Evolutionary conservation across 2,797 vertebrate genomes (phyloP), one percentile per base, ranked within the genome.

Genomic region (Ptychobarbus kaznakovi): DNA sequence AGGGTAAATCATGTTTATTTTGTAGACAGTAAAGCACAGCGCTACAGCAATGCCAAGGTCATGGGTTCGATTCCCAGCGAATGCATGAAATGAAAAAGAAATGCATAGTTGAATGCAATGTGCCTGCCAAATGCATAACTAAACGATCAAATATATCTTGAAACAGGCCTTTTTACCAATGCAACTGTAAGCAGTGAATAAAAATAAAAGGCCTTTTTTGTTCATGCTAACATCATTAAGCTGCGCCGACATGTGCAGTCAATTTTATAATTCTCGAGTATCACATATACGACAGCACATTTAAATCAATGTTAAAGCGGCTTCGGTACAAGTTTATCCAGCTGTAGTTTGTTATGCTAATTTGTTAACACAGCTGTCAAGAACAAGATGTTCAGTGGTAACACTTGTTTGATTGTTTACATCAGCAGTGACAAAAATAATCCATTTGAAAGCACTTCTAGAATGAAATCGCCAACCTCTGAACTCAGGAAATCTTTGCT

Each of bases 311-410:
- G 83, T 20, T 58, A 44, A 35, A 72, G 58, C 78, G 42, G 53
- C 13, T 81, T 65, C 20, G n/a, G 46, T 53, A 83, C 63, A 40
- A 78, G 83, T 85, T 85, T 87, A 38, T 44, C 68, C 86, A 87
- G 86, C 83, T 87, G 86, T 68, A 25, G 70, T 72, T 72, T 82
- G 86, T 87, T 82, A 87, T 85, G 63, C 86, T 87, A 85, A 87
- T 87, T 85, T 82, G 84, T 77, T 78, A 85, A 68, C 73, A 81
- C 72, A 82, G 79, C 80, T 77, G 66, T 82, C 73, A 65, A 85
- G 83, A 81, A 53, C 84, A 81, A 87, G 69, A 81, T 83, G 70
- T 76, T 78, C 42, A n/a, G 49, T 8, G 68, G 25, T 69, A 78
- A 76, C 42, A 79, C 72, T 82, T 76, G 72, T 85, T 78, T 82